Conservation (phyloP, 2,888 invertebrate species). For the Cataglyphis rosenhaueri region DNA sequence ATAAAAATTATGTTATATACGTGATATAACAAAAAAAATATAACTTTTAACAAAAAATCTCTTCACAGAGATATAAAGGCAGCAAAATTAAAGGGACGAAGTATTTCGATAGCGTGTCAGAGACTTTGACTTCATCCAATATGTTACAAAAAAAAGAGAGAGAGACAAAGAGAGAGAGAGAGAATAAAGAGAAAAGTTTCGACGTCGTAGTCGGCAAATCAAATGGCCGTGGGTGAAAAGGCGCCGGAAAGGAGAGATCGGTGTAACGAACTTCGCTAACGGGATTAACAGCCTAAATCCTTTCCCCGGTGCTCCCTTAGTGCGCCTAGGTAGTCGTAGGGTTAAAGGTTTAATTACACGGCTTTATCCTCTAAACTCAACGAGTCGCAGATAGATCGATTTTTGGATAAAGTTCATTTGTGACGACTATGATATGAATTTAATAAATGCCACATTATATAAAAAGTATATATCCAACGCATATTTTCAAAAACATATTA, state of each 20-base stretch:
- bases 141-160: conserved; percentile 12
- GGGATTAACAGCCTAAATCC: conserved; percentile 72
- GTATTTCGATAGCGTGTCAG: conserved; percentile 41
- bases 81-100: conserved; percentile 26
- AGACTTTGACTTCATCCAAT: conserved; percentile 40
- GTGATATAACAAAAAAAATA: conserved; percentile 28
- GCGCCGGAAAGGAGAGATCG: conserved; percentile 68
- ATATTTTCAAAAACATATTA: not conserved
- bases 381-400: conserved; percentile 69
- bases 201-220: conserved; percentile 63
- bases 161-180: conserved; percentile 27
- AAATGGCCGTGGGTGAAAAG: conserved; percentile 63
- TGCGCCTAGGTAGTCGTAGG: conserved; percentile 64
- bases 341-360: conserved; percentile 74
- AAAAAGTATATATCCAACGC: not conserved
- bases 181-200: conserved; percentile 66
- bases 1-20: conserved; percentile 17
- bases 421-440: conserved; percentile 17
- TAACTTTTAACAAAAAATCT: not conserved
- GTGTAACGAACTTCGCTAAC: conserved; percentile 75
- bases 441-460: conserved; percentile 30
- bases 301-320: conserved; percentile 56
- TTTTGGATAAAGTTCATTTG: conserved; percentile 59
- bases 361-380: conserved; percentile 70
- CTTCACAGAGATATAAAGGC: not conserved